Conservation (phyloP, 2,113 vertebrate species). For the Paradisaea rubra region DNA sequence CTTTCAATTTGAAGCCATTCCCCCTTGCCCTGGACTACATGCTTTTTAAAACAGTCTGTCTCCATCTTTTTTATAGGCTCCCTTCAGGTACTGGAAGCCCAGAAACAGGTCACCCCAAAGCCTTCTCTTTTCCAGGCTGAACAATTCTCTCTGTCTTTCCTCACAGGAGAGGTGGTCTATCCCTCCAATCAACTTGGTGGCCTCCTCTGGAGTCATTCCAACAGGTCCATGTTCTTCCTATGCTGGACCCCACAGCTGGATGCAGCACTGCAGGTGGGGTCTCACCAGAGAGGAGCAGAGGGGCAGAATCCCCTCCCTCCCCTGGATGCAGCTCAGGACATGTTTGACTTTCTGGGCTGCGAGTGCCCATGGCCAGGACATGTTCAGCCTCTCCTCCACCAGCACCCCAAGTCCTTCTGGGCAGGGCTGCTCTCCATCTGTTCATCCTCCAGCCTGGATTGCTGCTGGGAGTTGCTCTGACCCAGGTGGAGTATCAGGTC, state of each 20-base stretch:
- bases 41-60: background rate
- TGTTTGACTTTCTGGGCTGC: background rate
- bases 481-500: background rate
- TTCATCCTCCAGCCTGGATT: background rate
- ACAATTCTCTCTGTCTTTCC: background rate
- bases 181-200: background rate
- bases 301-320: background rate
- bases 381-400: background rate
- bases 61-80: background rate
- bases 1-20: background rate
- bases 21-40: background rate
- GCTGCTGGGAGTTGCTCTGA: fast-evolving
- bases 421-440: background rate
- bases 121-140: background rate
- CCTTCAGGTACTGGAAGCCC: background rate
- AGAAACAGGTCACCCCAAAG: background rate
- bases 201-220: background rate
- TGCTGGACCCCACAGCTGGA: background rate
- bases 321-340: background rate
- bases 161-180: background rate
- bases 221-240: background rate
- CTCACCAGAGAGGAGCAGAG: background rate
- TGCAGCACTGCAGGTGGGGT: background rate
- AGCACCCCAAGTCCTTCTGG: background rate
- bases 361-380: too few relatives aligned